phyloP scores from a whole-genome alignment of 1,140 invertebrate genomes.

The Dendrolimus punctatus region DNA sequence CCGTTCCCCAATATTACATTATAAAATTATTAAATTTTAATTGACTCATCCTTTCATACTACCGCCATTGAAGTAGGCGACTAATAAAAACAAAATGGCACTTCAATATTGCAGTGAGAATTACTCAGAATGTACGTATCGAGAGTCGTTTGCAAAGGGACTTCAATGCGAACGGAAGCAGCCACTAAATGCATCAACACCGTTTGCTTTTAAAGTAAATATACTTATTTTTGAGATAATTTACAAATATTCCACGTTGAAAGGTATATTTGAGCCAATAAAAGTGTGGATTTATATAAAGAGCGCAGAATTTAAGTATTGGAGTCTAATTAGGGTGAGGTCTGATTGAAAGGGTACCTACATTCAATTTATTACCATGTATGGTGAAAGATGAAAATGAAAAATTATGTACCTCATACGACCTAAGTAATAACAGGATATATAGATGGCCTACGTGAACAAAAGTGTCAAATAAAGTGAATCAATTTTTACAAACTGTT shows the following conservation, averaged over 20 bases:
- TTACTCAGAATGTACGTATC: constrained; percentile 2
- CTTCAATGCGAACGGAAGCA: constrained; percentile 46
- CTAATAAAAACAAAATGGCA: constrained; percentile 5
- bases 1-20: no score
- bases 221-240: constrained; percentile 50
- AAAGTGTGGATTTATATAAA: not conserved
- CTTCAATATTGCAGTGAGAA: constrained; percentile 3
- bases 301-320: no score
- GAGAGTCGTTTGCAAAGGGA: constrained; percentile 9
- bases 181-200: constrained; percentile 56
- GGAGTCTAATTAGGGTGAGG: no score
- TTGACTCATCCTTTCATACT: constrained; percentile 5
- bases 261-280: constrained; percentile 34
- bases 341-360: no score
- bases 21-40: not conserved
- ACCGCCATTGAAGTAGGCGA: not conserved
- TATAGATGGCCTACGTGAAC: no score
- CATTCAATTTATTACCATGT: no score
- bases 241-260: constrained; percentile 43
- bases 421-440: no score
- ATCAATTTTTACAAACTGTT: no score
- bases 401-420: no score
- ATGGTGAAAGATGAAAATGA: no score
- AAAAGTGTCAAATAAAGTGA: no score
- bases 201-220: constrained; percentile 52